Evolutionary conservation across 2,888 invertebrate species (phyloP).

Genomic region (Xanthorhoe spadicearia): DNA sequence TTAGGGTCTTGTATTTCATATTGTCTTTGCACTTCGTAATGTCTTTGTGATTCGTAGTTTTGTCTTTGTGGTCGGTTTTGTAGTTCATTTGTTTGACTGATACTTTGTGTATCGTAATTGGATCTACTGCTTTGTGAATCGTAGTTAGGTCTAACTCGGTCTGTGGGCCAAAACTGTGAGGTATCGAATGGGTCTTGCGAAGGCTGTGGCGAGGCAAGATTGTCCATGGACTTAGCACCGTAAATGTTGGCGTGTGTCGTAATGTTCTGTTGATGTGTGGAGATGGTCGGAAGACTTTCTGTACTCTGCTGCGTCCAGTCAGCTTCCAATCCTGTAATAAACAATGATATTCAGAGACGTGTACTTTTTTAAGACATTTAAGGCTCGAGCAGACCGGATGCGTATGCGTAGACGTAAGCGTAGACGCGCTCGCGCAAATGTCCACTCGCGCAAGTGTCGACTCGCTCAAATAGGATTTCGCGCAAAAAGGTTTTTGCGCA

Average conservation of each 20-base stretch:
- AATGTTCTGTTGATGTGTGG: conserved; percentile 51
- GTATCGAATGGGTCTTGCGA: conserved; percentile 73
- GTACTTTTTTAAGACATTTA: too few species aligned
- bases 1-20: conserved; percentile 46
- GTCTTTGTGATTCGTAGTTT: conserved; percentile 13
- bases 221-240: conserved; percentile 76
- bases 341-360: conserved; percentile 11
- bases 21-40: conserved; percentile 25
- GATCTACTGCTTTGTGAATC: conserved; percentile 21
- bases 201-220: conserved; percentile 54
- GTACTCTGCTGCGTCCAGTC: conserved; percentile 74
- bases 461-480: too few species aligned
- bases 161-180: conserved; percentile 66
- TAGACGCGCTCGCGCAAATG: too few species aligned
- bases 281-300: conserved; percentile 70
- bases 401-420: too few species aligned
- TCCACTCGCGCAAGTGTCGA: too few species aligned
- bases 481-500: too few species aligned
- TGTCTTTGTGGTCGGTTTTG: conserved; percentile 11
- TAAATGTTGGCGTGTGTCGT: conserved; percentile 61
- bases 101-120: conserved; percentile 27
- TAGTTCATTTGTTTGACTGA: conserved; percentile 14
- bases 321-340: conserved; percentile 62
- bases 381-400: too few species aligned
- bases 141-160: conserved; percentile 45